Conservation (phyloP, 2,113 vertebrate species). For the Amblyopsis rosae region DNA sequence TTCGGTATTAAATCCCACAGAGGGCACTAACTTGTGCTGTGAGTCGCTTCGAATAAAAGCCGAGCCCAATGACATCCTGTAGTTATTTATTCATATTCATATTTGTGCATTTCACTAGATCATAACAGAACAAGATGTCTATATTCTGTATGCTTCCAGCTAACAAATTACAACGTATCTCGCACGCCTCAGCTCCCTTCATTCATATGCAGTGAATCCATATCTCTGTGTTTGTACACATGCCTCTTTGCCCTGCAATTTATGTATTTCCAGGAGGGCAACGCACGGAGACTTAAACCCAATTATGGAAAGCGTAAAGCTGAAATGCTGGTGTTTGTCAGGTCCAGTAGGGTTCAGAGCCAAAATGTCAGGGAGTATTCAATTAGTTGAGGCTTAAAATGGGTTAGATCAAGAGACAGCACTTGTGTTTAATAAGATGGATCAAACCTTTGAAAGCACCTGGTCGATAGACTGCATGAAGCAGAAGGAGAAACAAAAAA, state of each 20-base stretch:
- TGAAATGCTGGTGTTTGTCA: constrained; percentile 57
- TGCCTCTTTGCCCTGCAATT: constrained; percentile 2
- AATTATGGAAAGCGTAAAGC: constrained; percentile 54
- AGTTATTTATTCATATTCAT: constrained; percentile 40
- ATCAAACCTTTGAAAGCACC: constrained; percentile 50
- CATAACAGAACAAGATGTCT: constrained; percentile 35
- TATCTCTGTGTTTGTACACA: constrained; percentile 30
- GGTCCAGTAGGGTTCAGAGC: constrained; percentile 35
- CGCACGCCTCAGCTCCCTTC: constrained; percentile 20
- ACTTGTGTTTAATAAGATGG: constrained; percentile 43
- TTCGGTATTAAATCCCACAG: neutral
- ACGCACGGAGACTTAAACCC: constrained; percentile 30
- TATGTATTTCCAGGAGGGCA: constrained; percentile 1
- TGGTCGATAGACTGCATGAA: constrained; percentile 26
- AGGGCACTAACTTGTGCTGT: neutral
- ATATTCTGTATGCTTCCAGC: constrained; percentile 21
- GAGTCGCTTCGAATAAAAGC: constrained; percentile 1
- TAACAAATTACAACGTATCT: constrained; percentile 44
- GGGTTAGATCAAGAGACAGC: constrained; percentile 50
- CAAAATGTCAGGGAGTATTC: constrained; percentile 62
- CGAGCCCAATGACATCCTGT: constrained; percentile 28
- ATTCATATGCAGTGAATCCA: constrained; percentile 30
- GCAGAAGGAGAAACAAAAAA: neutral
- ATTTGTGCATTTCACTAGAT: constrained; percentile 26
- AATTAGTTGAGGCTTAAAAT: constrained; percentile 59